Base-by-base conservation (phyloP, 64 coral and sea anemone species). In the Dendrophyllia cribrosa region DNA sequence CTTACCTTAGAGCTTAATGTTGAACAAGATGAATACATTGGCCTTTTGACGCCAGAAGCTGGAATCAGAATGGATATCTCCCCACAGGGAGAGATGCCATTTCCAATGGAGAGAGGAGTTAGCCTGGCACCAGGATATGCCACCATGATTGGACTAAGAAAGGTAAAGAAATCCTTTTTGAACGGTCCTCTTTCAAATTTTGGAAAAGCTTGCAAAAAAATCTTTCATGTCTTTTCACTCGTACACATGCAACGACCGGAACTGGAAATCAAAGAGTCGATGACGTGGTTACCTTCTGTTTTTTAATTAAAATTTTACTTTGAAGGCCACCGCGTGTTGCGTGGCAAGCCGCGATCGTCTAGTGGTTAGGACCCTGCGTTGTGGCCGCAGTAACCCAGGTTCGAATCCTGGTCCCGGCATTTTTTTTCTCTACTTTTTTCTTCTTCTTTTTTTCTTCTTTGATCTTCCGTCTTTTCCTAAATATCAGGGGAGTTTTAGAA, bases 371-470 rank as follows among this genome's bases (percentile, higher is more conserved):
- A 90, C 76, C 66, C 68, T 81, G 61, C 88, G 88, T 90, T 81
- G 88, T 90, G 88, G 88, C 88, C 88, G 88, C 88, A 90, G 79
- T 90, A 90, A 90, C 88, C 88, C 76, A 90, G 88, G 88, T 80
- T 90, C 88, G 60, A 90, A 90, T 90, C 75, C 88, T 90, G 88
- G 88, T 81, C 88, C 78, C 78, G 66, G 89, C 66, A 83, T 58
- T 58, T 58, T 58, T 58, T 58, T 58, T 2, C 81, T 34, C 34
- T 34, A 1, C 34, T 34, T 34, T 34, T 58, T 58, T 58, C 55
- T 90, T 34, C 34, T 34, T 34, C 34, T 34, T 34, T 34, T 34
- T 34, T 34, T 34, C 34, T 34, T 34, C 0, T 34, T 34, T 2
- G 0, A 2, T 34, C 34, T 34, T 34, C 34, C 2, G 34, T 34